Percentiles rank a stretch among this genome's conserved stretches.
phyloP scores from a whole-genome alignment of 2,888 invertebrate genomes.

The Idaea aversata region DNA sequence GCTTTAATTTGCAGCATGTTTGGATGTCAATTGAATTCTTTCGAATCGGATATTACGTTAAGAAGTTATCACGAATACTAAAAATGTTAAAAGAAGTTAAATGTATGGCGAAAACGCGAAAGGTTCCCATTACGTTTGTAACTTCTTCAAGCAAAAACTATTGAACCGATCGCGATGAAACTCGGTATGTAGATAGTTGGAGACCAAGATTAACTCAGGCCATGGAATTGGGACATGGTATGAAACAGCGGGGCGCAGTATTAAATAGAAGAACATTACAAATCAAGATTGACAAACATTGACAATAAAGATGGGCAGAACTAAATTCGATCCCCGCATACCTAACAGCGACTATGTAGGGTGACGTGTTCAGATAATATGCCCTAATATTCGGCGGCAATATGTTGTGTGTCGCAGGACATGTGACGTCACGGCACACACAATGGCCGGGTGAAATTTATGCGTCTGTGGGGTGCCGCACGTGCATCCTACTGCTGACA shows the following conservation, averaged over 20 bases:
- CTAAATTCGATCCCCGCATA: slow-evolving; percentile 6
- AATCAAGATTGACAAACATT: not conserved
- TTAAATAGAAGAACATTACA: not conserved
- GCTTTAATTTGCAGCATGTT: too few species aligned
- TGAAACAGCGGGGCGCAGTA: not conserved
- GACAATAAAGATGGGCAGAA: not conserved
- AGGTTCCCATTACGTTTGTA: too few species aligned
- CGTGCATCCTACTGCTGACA: slow-evolving; percentile 47
- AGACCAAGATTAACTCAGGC: too few species aligned
- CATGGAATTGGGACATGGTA: too few species aligned
- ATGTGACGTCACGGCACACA: slow-evolving; percentile 41
- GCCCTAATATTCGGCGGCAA: slow-evolving; percentile 40
- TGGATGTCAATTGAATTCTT: too few species aligned
- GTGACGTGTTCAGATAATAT: slow-evolving; percentile 13
- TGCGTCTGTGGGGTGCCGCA: slow-evolving; percentile 61
- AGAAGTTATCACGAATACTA: too few species aligned
- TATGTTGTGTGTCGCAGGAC: slow-evolving; percentile 47
- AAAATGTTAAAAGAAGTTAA: too few species aligned
- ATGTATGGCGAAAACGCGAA: too few species aligned
- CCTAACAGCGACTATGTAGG: not conserved
- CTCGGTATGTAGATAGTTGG: too few species aligned
- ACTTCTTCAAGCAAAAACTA: too few species aligned
- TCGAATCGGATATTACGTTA: too few species aligned
- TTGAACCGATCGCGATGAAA: too few species aligned
- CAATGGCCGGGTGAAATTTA: slow-evolving; percentile 60